Evolutionary conservation across 2,797 vertebrate genomes (phyloP), one percentile per base, ranked within the genome.

Genomic region (Molossus molossus): DNA sequence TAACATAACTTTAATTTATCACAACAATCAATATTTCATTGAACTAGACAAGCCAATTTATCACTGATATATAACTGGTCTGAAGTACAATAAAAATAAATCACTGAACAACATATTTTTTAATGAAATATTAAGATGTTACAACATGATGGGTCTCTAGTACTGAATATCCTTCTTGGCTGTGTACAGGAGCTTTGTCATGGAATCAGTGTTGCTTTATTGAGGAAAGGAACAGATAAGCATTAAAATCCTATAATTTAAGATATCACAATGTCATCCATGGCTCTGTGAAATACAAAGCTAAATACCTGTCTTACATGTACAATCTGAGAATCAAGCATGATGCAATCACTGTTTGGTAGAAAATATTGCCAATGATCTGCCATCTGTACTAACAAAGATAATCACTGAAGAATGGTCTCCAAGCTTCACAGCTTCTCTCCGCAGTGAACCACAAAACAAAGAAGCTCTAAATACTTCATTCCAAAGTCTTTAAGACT

Each of bases 11-110:
- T 73, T 70, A 76, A 80, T 2, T 55, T 65, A 80, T 21, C 83
- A 94, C 0, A 92, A 18, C 50, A 25, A 79, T 67, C 58, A 87
- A 84, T 53, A n/a, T 62, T 93, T 86, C 21, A 88, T 2, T 85
- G 48, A 90, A 77, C 11, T 48, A 80, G 29, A 70, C 12, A 96
- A 82, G 60, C 33, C 29, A 80, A 69, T 53, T 82, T 79, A 58
- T 80, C 57, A 91, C 1, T 60, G 33, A n/a, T 75, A 92, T 60
- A 23, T 29, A 93, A 88, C 37, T 89, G 69, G 13, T 60, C 25
- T 93, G 89, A 94, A 95, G 21, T 65, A 90, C 2, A 95, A 89
- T 80, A 45, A 80, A 94, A 95, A 79, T 76, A 64, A 90, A 85
- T 65, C 48, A 65, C 0, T 82, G 23, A 91, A 57, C 5, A 90